These are phyloP conservation scores for Stichopus chloronotus DNA, from an alignment of 35 echinoderm and acorn worm genomes.

Conservation along the genomic window DNA sequence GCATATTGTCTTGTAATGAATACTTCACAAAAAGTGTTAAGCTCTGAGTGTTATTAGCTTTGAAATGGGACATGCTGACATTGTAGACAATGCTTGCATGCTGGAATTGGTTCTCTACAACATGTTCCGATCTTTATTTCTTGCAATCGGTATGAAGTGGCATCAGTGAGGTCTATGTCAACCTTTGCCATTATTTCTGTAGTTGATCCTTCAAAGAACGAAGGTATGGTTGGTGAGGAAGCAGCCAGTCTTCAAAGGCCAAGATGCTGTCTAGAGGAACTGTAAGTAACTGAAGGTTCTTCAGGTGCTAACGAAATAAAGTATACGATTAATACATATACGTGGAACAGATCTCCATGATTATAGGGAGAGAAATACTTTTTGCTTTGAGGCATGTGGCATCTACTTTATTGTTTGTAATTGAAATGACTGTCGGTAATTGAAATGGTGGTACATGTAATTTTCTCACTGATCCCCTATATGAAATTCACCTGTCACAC, in stretches of 20 bases:
- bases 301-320: background rate
- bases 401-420: background rate
- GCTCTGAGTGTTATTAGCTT: no score
- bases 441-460: background rate
- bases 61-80: no score
- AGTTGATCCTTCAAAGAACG: background rate
- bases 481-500: no score
- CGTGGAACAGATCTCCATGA: background rate
- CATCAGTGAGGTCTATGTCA: no score
- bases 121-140: no score
- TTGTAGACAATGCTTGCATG: background rate
- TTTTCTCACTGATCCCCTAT: background rate
- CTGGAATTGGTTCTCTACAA: no score
- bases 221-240: background rate
- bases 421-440: background rate
- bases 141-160: no score
- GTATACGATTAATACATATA: background rate
- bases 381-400: background rate
- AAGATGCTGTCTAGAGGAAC: background rate
- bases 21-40: background rate
- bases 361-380: background rate
- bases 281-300: background rate
- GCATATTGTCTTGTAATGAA: background rate
- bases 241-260: background rate
- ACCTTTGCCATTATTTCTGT: background rate